These are phyloP conservation scores for Nymphalis urticae DNA, from an alignment of 2,888 invertebrate genomes.

Conservation along the genomic window DNA sequence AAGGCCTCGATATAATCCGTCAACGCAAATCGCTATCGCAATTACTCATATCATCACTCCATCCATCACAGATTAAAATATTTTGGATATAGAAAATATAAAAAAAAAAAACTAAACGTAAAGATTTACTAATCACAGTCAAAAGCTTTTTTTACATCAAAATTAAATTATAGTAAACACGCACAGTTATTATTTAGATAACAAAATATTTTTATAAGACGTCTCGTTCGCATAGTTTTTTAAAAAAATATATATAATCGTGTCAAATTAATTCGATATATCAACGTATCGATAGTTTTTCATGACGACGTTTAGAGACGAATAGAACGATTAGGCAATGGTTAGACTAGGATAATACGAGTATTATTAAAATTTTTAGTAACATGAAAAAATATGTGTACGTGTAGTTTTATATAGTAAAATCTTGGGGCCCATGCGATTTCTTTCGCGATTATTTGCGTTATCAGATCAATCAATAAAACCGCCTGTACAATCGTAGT, in stretches of 20 bases:
- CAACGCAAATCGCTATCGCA: conserved; percentile 38
- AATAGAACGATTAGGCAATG: conserved; percentile 14
- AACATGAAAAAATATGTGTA: conserved; percentile 9
- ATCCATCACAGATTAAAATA: conserved; percentile 55
- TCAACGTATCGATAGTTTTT: conserved; percentile 17
- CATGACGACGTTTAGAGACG: conserved; percentile 23
- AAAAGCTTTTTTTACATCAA: conserved; percentile 34
- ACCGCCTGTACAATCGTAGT: too few relatives aligned
- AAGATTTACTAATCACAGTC: conserved; percentile 30
- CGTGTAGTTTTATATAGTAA: conserved; percentile 26
- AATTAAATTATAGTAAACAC: conserved; percentile 61
- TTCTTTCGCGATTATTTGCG: neutral
- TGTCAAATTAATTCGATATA: conserved; percentile 36
- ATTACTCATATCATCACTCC: conserved; percentile 71
- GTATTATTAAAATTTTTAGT: conserved; percentile 16
- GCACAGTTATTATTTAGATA: conserved; percentile 60
- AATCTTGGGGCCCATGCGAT: conserved; percentile 11
- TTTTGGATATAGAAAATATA: conserved; percentile 39
- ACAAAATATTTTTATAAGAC: conserved; percentile 59
- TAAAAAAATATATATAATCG: conserved; percentile 24
- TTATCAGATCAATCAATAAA: too few relatives aligned
- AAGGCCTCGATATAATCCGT: conserved; percentile 40
- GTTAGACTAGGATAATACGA: conserved; percentile 19
- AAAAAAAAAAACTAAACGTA: conserved; percentile 26
- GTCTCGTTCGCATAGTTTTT: conserved; percentile 25